Evolutionary conservation across 2,797 vertebrate genomes (phyloP).

Genomic region (Myripristis jacobus): DNA sequence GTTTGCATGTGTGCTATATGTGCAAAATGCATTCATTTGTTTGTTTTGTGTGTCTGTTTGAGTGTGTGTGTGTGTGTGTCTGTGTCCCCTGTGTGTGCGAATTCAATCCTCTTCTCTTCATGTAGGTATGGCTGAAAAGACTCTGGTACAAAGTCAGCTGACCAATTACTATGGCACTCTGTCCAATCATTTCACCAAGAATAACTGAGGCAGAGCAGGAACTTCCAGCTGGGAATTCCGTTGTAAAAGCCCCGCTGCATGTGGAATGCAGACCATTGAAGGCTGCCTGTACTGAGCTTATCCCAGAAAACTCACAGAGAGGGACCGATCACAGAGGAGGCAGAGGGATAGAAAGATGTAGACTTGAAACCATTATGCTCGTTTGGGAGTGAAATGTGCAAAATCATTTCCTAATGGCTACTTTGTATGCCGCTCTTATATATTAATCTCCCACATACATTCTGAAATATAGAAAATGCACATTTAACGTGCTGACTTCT

Average conservation of each 20-base stretch:
- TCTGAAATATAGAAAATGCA: neutral
- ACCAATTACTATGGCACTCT: conserved; percentile 44
- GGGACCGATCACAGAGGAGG: neutral
- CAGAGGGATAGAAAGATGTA: neutral
- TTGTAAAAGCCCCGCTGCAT: conserved; percentile 35
- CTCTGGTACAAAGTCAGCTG: conserved; percentile 24
- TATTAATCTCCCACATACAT: neutral
- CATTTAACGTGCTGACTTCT: conserved; percentile 21
- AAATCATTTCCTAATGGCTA: neutral
- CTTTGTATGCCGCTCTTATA: neutral
- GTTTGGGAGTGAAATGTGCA: neutral
- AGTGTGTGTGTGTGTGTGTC: conserved; percentile 3
- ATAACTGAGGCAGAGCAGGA: conserved; percentile 38
- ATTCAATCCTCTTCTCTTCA: neutral
- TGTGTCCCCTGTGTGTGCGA: neutral
- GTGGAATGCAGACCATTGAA: neutral
- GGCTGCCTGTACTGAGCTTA: neutral
- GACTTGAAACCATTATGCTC: neutral
- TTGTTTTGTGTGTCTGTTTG: conserved; percentile 2
- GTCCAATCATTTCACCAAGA: conserved; percentile 31
- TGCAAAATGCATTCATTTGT: conserved; percentile 4
- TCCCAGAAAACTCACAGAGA: conserved; percentile 4
- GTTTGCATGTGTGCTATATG: neutral
- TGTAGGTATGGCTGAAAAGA: conserved; percentile 13
- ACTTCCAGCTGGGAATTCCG: conserved; percentile 24